These are phyloP conservation scores for Diadema setosum DNA, from an alignment of 35 echinoderm and acorn worm species.

Conservation along the genomic window DNA sequence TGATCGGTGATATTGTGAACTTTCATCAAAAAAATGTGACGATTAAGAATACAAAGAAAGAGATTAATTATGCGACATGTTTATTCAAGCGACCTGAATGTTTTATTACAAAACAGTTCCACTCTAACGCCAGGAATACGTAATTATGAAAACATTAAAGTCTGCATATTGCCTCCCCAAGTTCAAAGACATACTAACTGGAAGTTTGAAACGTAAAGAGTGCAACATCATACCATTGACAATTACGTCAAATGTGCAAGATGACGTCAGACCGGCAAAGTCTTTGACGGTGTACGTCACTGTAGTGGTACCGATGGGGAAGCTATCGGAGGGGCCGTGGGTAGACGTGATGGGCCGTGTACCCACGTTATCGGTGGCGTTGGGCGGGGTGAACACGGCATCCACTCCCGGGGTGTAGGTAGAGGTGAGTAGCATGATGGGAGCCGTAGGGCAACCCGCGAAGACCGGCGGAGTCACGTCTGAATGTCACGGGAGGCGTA, in stretches of 20 bases:
- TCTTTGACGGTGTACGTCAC: slow-evolving; percentile 9
- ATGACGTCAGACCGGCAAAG: not conserved
- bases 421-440: not conserved
- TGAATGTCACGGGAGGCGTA: too few species aligned
- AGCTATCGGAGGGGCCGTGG: not conserved
- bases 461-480: not conserved
- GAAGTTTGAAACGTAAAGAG: too few species aligned
- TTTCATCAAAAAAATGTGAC: too few species aligned
- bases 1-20: too few species aligned
- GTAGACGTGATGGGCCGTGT: not conserved
- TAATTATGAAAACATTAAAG: too few species aligned
- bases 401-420: not conserved
- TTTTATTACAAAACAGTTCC: too few species aligned
- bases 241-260: not conserved
- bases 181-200: too few species aligned
- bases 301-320: not conserved
- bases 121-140: too few species aligned
- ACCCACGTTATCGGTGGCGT: not conserved
- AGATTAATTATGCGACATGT: too few species aligned
- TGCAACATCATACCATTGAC: not conserved
- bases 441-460: not conserved
- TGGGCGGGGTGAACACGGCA: not conserved
- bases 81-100: too few species aligned
- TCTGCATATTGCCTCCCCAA: too few species aligned
- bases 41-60: too few species aligned